phyloP scores from a whole-genome alignment of 2,113 vertebrate species.

The Ailurus styani region DNA sequence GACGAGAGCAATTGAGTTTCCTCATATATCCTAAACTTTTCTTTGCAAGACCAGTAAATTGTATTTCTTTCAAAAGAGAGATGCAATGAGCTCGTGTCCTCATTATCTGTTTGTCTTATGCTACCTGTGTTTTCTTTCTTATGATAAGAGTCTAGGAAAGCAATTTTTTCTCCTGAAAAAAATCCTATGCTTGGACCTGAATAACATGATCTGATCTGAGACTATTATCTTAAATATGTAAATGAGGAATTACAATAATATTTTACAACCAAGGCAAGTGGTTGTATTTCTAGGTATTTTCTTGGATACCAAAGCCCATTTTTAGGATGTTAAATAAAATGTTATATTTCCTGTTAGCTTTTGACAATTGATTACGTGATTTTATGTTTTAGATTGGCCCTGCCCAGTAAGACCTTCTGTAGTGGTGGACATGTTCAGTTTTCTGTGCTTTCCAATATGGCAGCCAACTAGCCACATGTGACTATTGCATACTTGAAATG shows the following conservation, averaged over 20 bases:
- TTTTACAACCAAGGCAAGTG: not conserved
- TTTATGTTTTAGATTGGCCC: not conserved
- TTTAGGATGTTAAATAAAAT: not conserved
- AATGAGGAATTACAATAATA: not conserved
- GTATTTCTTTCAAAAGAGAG: conserved; percentile 1
- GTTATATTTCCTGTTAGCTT: not conserved
- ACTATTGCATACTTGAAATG: not conserved
- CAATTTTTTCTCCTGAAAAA: not conserved
- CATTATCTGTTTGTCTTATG: not conserved
- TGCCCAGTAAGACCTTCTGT: not conserved
- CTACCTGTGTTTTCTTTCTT: not conserved
- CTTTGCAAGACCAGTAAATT: not conserved
- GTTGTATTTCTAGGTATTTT: not conserved
- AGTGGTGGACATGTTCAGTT: not conserved
- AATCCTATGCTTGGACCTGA: not conserved
- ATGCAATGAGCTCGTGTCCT: not conserved
- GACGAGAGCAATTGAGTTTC: not conserved
- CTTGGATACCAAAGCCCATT: not conserved
- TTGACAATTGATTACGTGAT: not conserved
- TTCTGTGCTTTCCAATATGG: not conserved
- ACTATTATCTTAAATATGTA: not conserved
- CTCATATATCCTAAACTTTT: not conserved
- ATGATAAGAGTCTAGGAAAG: not conserved
- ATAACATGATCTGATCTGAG: not conserved
- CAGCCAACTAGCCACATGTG: not conserved